Evolutionary conservation across 2,888 invertebrate genomes (phyloP).

Genomic region (Spilarctia lutea): DNA sequence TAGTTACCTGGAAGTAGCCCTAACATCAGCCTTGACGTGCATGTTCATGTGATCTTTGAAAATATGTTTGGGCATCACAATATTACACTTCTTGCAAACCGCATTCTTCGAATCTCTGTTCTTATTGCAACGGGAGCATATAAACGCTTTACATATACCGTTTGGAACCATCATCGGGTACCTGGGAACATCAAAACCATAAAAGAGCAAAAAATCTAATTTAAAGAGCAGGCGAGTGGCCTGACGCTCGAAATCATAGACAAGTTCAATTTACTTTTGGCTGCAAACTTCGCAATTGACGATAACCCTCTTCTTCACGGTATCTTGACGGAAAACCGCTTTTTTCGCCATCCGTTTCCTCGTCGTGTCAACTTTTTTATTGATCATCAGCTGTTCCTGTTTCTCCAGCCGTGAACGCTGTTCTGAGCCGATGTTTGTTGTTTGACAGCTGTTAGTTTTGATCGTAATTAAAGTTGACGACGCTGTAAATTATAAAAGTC

Average conservation of each 20-base stretch:
- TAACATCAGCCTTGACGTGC: slow-evolving; percentile 50
- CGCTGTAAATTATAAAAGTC: slow-evolving; percentile 19
- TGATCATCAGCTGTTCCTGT: slow-evolving; percentile 11
- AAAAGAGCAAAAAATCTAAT: background rate
- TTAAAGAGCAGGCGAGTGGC: too few relatives aligned
- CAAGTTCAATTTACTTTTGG: slow-evolving; percentile 1
- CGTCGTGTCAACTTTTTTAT: slow-evolving; percentile 5
- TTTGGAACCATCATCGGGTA: slow-evolving; percentile 58
- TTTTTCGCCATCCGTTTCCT: slow-evolving; percentile 8
- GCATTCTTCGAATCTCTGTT: slow-evolving; percentile 38
- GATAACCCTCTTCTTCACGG: background rate
- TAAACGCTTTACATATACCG: slow-evolving; percentile 52
- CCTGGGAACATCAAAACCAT: slow-evolving; percentile 16
- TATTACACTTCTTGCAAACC: slow-evolving; percentile 49
- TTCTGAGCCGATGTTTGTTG: background rate
- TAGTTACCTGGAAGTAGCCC: slow-evolving; percentile 49
- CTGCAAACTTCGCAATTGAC: slow-evolving; percentile 12
- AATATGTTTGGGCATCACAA: slow-evolving; percentile 41
- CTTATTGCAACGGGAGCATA: slow-evolving; percentile 68
- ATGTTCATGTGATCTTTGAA: slow-evolving; percentile 52
- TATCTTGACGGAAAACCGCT: background rate
- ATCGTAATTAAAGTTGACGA: slow-evolving; percentile 32
- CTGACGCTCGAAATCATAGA: background rate
- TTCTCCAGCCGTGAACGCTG: background rate
- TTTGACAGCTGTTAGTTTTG: slow-evolving; percentile 19